Evolutionary conservation across 2,888 invertebrate genomes (phyloP), one percentile per base, ranked within the genome.

Genomic region (Poecilobothrus nobilitatus): DNA sequence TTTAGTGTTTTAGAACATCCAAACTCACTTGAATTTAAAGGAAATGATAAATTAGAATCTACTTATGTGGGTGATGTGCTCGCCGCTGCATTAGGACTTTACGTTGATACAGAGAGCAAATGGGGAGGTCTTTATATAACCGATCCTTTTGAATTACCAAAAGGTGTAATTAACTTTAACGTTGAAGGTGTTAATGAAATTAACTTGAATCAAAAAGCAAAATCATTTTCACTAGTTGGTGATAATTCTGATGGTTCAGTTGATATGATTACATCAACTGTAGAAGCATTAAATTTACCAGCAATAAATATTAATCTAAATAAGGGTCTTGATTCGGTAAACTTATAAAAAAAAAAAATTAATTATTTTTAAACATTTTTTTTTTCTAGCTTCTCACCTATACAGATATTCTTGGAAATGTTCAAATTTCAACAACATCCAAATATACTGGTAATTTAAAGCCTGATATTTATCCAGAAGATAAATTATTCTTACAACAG

Each of bases 111-210:
- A 85, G 86, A 85, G 75, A 85, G 87, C 18, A 84, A 86, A 73
- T 92, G 92, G 91, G 82, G 84, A 73, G 91, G 90, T 18, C 78
- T 93, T 73, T 84, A 82, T 68, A 85, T 92, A 63, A 81, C 79
- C 7, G 86, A 91, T 81, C 91, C 91, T 1, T 92, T 93, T 75
- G 82, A 85, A 70, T 84, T 89, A 66, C 89, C 92, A n/a, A 88
- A 90, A 78, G 88, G 87, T 53, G 84, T 88, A 2, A 88, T 91
- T 20, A 86, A 86, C 62, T 82, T 92, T 15, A 86, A 86, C 66
- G 84, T 92, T 66, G 89, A 91, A 80, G 93, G 92, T 61, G 82
- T 90, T 2, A 75, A 84, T 80, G 78, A 83, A 79, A 73, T 79
- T 7, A 72, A 75, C 64, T 71, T 78, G 1, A 74, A 75, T 34